Evolutionary conservation across 2,888 invertebrate species (phyloP), one percentile per base, ranked within the genome.

Genomic region (Pomacea canaliculata): DNA sequence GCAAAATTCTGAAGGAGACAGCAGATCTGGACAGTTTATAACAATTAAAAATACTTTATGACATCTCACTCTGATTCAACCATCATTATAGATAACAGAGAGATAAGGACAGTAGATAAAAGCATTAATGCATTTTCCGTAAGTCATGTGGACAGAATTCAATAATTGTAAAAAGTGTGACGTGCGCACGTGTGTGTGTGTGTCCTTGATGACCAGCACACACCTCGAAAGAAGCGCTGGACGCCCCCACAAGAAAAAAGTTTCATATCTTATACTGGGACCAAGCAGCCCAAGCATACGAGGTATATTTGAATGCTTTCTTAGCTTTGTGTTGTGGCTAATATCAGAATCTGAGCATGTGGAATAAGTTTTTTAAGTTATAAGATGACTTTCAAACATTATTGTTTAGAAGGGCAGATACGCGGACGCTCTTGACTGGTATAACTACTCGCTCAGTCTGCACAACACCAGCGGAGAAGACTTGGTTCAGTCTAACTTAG

Each of bases 181-280:
- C 51, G 10, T 7, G 51, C 16, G 51, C 51, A 7, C 16, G 1
- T 37, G 1, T 37, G 37, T 37, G 37, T 37, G 37, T 86, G 71
- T 67, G 78, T 65, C n/a, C 59, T 51, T 18, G 18, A 51, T 49
- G 79, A 73, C 23, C 79, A 88, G 88, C 83, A 59, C 86, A 87
- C 73, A 85, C 86, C 70, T 85, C 85, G 13, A 86, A 85, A 13
- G 80, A 81, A 63, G 83, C 85, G 62, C 62, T 88, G 60, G 88
- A 88, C 70, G 78, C 80, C 18, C 66, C 74, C 18, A 83, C 85
- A 3, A 84, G 82, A 78, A 88, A 86, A 76, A 83, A 84, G 76
- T 85, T 89, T 75, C 89, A 89, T 77, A 71, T 86, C 37, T 69
- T 86, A 16, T 82, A 89, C 37, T 89, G 89, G 89, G 86, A 87